Conservation (phyloP, 2,797 vertebrate genomes). For the Siniperca scherzeri region DNA sequence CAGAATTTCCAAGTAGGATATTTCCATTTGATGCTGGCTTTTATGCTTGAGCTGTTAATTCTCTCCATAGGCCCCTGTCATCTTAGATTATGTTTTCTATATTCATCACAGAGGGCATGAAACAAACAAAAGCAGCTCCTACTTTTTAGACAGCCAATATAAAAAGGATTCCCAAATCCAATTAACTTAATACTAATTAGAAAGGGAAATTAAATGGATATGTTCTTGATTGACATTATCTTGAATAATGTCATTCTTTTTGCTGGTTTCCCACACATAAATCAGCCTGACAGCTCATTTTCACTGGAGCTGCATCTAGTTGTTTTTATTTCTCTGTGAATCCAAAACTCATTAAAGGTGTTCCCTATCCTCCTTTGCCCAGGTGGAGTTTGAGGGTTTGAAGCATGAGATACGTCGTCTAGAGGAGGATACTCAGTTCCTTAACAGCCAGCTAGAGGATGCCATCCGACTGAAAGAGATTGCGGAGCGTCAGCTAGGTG, state of each 20-base stretch:
- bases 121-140: slow-evolving; percentile 35
- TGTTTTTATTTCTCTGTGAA: slow-evolving; percentile 2
- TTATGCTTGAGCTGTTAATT: slow-evolving; percentile 40
- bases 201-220: slow-evolving; percentile 40
- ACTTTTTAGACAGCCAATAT: slow-evolving; percentile 23
- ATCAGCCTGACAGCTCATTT: not conserved
- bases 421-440: slow-evolving; percentile 94
- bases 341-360: not conserved
- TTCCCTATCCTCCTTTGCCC: slow-evolving; percentile 22
- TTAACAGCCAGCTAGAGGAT: slow-evolving; percentile 96
- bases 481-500: slow-evolving; percentile 93
- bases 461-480: slow-evolving; percentile 96
- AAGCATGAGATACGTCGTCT: slow-evolving; percentile 97
- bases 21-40: slow-evolving; percentile 39
- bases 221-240: slow-evolving; percentile 32
- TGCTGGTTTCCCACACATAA: slow-evolving; percentile 19
- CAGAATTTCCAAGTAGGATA: slow-evolving; percentile 33
- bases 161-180: slow-evolving; percentile 40
- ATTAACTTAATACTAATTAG: slow-evolving; percentile 47
- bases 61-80: slow-evolving; percentile 12
- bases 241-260: slow-evolving; percentile 20
- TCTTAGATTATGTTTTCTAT: slow-evolving; percentile 36
- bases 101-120: slow-evolving; percentile 31
- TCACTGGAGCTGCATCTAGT: not conserved
- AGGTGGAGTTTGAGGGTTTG: slow-evolving; percentile 97